Evolutionary conservation across 2,797 vertebrate species (phyloP), one percentile per base, ranked within the genome.

Genomic region (Gambelia wislizenii): DNA sequence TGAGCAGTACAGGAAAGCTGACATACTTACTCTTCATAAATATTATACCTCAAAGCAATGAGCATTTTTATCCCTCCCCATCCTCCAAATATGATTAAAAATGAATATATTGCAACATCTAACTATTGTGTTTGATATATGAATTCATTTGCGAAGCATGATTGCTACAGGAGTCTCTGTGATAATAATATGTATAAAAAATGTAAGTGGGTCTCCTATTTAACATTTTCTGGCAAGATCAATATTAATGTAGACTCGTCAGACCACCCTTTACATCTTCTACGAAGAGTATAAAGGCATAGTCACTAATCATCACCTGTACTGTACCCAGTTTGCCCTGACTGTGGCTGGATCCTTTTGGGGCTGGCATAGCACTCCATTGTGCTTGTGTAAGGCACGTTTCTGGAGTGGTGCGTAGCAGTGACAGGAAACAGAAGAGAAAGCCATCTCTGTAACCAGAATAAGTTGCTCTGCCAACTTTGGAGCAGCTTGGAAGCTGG

Each of bases 71-170:
- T 74, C n/a, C 18, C 42, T 27, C 22, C 39, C 59, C 25, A 64
- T 20, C 42, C 69, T 87, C 0, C 2, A 90, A 92, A 76, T 76
- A 27, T 13, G 52, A 80, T 30, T 25, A 0, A n/a, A 44, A 86
- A 90, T 84, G 72, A 69, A 81, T 10, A 4, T 0, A 30, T 16
- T 42, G 7, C 83, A 89, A 20, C n/a, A 59, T 36, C 12, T 0
- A 89, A 0, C 1, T 9, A 2, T 89, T 83, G 52, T 76, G 33
- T 33, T 64, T 54, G n/a, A 89, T 70, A 44, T 78, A 70, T 22
- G 2, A 22, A 70, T 79, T 70, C 16, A 61, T 89, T 94, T 86
- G 33, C 72, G 64, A 80, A 54, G 75, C n/a, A 6, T 20, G 20
- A 69, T 25, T 69, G 2, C 7, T 27, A 39, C 7, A 39, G 47